Base-by-base conservation (phyloP, 2,888 invertebrate species). In the Meliscaeva auricollis region DNA sequence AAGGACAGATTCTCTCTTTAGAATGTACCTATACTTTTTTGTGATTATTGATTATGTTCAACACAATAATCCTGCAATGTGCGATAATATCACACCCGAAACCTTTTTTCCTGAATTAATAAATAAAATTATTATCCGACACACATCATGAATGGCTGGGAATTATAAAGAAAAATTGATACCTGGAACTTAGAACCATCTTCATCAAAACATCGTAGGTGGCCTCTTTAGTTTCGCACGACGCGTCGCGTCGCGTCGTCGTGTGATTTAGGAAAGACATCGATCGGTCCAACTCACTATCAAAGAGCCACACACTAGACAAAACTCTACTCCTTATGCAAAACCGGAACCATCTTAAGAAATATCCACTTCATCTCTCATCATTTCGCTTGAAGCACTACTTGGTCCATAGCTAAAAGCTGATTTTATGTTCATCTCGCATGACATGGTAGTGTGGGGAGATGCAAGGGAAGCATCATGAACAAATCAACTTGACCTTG, bases 141-240 rank as follows among this genome's bases (percentile, higher is more conserved):
- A 54, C 11, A 15, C 30, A 64, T 30, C 60, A 13, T 13, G 38
- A 9, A 26, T 26, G 41, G 13, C 44, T 15, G 8, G 41, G 60
- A 38, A 26, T 64, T 30, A 17, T 2, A 48, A 68, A 58, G 48
- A 48, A n/a, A 17, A 38, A 74, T 50, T 54, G 66, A 68, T 76
- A 66, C 81, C 81, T 72, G 77, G 41, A 30, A 26, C n/a, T 4
- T 30, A 48, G 30, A 66, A 52, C 9, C 54, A 20, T 15, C 20
- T 41, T 32, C 17, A 32, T 48, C 8, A 13, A 32, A 46, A n/a
- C 74, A 54, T 69, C 83, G 83, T 78, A 69, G 83, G 83, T 83
- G 83, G 83, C 32, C 78, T 54, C 69, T 56, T 78, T 83, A 74
- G 77, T 83, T 78, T 68, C 74, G 73, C 83, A 83, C 73, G 60